These are phyloP conservation scores for Gasterosteus nipponicus DNA, from an alignment of 2,113 vertebrate species.

Conservation along the genomic window DNA sequence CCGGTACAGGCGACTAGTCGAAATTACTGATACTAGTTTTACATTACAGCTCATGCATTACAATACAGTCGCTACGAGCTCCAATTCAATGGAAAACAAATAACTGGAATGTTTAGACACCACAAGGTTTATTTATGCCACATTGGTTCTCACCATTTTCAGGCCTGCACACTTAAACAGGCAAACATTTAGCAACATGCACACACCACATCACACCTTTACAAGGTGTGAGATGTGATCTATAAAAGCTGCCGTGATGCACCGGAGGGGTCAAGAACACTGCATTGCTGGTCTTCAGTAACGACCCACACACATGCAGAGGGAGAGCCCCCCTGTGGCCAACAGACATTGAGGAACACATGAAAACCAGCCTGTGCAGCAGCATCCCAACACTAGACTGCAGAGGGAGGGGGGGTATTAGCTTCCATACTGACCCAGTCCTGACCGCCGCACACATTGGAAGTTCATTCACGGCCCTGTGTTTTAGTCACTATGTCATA, in stretches of 20 bases:
- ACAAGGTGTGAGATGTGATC: conserved; percentile 19
- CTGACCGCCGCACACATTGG: conserved; percentile 51
- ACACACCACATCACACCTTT: conserved; percentile 21
- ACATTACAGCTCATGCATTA: neutral
- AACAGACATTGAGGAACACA: conserved; percentile 36
- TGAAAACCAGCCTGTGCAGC: conserved; percentile 20
- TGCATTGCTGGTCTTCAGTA: conserved; percentile 49
- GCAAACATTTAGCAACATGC: conserved; percentile 10
- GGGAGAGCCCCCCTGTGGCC: conserved; percentile 69
- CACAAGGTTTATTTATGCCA: conserved; percentile 4
- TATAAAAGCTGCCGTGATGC: conserved; percentile 31
- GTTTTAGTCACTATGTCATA: conserved; percentile 68
- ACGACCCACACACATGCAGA: conserved; percentile 54
- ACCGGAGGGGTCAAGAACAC: conserved; percentile 58
- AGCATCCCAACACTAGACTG: conserved; percentile 27
- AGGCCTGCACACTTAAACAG: conserved; percentile 13
- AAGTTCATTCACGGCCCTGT: conserved; percentile 58
- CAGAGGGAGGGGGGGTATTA: neutral
- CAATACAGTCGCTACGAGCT: neutral
- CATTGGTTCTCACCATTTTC: conserved; percentile 1
- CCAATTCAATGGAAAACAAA: neutral
- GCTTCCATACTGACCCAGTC: conserved; percentile 52
- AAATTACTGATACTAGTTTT: neutral
- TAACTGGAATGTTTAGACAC: neutral
- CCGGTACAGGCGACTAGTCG: too few species aligned